Evolutionary conservation across 2,113 vertebrate species (phyloP).

Genomic region (Cervus canadensis): DNA sequence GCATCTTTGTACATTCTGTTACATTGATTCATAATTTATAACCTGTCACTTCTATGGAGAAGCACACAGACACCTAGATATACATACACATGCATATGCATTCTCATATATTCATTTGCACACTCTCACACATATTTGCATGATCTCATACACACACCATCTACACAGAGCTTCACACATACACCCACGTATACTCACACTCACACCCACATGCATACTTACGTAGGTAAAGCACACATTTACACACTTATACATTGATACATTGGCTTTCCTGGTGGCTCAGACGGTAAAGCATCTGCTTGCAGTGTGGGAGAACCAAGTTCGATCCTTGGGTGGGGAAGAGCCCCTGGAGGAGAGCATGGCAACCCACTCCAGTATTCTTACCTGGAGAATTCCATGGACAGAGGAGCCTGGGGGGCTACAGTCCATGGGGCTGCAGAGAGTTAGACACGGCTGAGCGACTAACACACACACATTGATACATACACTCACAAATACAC

Average conservation of each 20-base stretch:
- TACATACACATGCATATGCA: not conserved
- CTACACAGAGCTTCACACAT: not conserved
- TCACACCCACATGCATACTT: not conserved
- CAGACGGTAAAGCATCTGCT: not conserved
- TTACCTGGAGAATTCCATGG: not conserved
- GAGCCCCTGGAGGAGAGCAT: not conserved
- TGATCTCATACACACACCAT: not conserved
- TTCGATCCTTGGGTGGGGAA: not conserved
- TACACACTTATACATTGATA: not conserved
- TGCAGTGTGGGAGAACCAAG: not conserved
- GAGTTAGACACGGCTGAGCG: not conserved
- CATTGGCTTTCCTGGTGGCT: not conserved
- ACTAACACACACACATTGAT: not conserved
- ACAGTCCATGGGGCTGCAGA: not conserved
- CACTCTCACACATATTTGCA: not conserved
- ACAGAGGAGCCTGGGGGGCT: not conserved
- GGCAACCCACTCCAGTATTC: not conserved
- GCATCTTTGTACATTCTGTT: not conserved
- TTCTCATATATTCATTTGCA: not conserved
- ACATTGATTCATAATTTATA: slow-evolving; percentile 14
- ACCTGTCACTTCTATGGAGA: not conserved
- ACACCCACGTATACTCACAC: not conserved
- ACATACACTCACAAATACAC: not conserved
- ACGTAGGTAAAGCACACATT: not conserved
- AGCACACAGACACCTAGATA: not conserved